Conservation (phyloP, 2,113 vertebrate genomes). For the Oenanthe melanoleuca region DNA sequence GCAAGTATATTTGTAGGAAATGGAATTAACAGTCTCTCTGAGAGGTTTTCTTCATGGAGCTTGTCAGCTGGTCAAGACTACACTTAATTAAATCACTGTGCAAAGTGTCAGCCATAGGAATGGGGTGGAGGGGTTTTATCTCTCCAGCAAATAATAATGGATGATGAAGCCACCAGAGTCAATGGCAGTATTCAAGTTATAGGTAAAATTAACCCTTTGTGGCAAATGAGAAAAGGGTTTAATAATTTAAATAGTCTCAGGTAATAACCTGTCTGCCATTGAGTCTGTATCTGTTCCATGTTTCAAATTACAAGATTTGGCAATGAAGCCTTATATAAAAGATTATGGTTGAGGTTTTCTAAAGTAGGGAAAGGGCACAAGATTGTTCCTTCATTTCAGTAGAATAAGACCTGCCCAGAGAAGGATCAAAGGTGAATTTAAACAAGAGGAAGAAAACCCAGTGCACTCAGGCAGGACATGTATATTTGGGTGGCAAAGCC, state of each 20-base stretch:
- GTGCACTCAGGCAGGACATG: fast-evolving
- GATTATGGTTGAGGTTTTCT: neutral
- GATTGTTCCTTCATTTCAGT: neutral
- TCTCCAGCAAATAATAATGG: neutral
- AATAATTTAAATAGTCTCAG: neutral
- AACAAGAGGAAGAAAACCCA: neutral
- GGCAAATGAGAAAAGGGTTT: neutral
- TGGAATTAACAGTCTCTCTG: slow-evolving; percentile 25
- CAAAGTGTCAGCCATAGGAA: slow-evolving; percentile 50
- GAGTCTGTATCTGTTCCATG: neutral
- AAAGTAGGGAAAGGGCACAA: neutral
- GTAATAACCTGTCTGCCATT: neutral
- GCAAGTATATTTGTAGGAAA: neutral
- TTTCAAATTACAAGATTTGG: neutral
- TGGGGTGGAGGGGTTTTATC: neutral
- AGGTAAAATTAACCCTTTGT: slow-evolving; percentile 35
- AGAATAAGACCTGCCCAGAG: neutral
- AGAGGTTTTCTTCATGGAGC: slow-evolving; percentile 25
- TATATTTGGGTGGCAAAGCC: neutral
- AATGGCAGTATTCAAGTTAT: neutral
- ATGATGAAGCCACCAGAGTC: neutral
- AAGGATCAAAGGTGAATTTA: neutral
- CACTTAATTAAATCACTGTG: slow-evolving; percentile 40
- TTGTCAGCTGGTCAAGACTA: slow-evolving; percentile 51
- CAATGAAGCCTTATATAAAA: neutral